These are phyloP conservation scores for Drosophila neutralis DNA, from an alignment of 2,888 invertebrate genomes.

Conservation along the genomic window DNA sequence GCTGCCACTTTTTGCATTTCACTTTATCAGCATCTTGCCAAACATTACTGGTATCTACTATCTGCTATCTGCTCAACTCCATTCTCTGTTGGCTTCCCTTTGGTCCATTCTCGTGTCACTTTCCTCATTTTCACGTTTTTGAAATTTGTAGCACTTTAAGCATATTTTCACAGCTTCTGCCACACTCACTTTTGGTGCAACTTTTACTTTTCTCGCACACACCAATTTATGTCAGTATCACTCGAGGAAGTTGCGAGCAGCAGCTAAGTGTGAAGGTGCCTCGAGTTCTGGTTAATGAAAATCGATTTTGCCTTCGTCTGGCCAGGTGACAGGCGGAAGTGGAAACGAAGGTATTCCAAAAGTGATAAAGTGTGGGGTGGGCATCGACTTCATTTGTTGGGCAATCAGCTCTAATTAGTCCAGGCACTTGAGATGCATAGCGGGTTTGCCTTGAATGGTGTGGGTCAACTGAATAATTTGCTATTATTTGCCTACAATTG, in stretches of 20 bases:
- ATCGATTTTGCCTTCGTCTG: conserved; percentile 56
- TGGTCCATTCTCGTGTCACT: background rate
- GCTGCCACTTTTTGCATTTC: conserved; percentile 30
- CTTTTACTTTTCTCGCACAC: conserved; percentile 12
- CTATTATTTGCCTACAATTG: conserved; percentile 75
- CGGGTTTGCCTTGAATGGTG: conserved; percentile 7
- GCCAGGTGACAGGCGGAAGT: conserved; percentile 25
- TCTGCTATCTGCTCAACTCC: conserved; percentile 31
- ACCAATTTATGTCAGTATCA: conserved; percentile 68
- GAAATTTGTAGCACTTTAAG: conserved; percentile 50
- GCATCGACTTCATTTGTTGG: conserved; percentile 65
- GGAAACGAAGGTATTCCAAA: conserved; percentile 2
- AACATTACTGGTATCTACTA: conserved; percentile 45
- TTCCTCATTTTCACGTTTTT: conserved; percentile 25
- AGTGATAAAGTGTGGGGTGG: conserved; percentile 4
- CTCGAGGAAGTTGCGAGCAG: conserved; percentile 47
- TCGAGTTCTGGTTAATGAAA: conserved; percentile 45
- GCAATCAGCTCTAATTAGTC: conserved; percentile 77
- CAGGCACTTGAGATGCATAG: conserved; percentile 55
- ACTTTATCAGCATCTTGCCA: conserved; percentile 55
- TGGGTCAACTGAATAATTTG: conserved; percentile 63
- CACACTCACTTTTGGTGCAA: conserved; percentile 20
- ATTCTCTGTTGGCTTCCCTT: conserved; percentile 2
- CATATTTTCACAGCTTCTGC: conserved; percentile 55
- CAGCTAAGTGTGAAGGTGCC: conserved; percentile 17